Percentiles rank a stretch among this genome's conserved stretches.
Evolutionary conservation across 2,888 invertebrate species (phyloP).

Genomic region (Leptarthrus brevirostris): DNA sequence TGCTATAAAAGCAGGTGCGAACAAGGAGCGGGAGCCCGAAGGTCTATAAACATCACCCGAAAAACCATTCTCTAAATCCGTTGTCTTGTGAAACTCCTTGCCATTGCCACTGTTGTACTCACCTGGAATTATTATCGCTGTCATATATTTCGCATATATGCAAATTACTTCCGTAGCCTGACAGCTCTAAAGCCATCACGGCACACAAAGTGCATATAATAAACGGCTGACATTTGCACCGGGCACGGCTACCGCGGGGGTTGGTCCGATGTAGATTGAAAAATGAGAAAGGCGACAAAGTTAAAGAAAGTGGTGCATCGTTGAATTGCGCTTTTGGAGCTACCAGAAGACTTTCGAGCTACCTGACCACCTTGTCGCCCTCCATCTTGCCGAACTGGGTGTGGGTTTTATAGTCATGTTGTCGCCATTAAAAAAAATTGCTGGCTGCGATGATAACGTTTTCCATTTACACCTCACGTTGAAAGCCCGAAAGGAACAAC

Average conservation of each 20-base stretch:
- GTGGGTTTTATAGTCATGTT: conserved; percentile 21
- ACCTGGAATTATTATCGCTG: conserved; percentile 46
- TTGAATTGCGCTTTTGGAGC: conserved; percentile 29
- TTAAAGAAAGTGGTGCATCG: conserved; percentile 43
- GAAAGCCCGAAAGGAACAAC: conserved; percentile 6
- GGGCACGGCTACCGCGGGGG: neutral
- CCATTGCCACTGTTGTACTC: neutral
- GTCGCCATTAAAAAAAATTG: conserved; percentile 44
- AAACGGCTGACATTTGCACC: neutral
- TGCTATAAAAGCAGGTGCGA: neutral
- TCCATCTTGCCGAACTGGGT: neutral
- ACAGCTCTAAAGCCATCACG: conserved; percentile 28
- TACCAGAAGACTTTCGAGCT: neutral
- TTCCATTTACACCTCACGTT: conserved; percentile 34
- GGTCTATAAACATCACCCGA: neutral
- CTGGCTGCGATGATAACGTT: conserved; percentile 29
- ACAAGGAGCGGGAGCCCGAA: neutral
- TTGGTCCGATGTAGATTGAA: conserved; percentile 10
- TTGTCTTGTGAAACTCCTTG: conserved; percentile 13
- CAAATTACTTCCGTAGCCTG: conserved; percentile 46
- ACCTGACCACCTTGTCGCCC: conserved; percentile 16
- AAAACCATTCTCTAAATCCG: conserved; percentile 9
- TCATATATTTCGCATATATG: conserved; percentile 44
- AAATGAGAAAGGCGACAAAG: conserved; percentile 31
- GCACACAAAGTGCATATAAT: conserved; percentile 11